Percentiles rank a stretch among this genome's conserved stretches.
Evolutionary conservation across 2,797 vertebrate species (phyloP).

Genomic region (Coccyzus lansbergi): DNA sequence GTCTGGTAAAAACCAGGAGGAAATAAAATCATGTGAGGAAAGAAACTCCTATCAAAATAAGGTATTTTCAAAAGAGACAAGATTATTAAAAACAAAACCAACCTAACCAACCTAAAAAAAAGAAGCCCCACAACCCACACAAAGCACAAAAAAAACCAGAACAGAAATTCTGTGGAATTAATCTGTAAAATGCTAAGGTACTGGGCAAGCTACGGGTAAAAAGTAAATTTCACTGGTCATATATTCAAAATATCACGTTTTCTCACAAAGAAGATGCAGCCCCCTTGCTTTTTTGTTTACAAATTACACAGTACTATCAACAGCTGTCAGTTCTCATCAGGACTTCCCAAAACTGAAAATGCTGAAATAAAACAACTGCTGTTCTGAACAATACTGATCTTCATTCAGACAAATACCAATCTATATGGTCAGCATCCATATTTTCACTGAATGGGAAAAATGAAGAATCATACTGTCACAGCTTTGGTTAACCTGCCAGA

Average conservation of each 20-base stretch:
- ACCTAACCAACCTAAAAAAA: neutral
- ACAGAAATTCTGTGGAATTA: neutral
- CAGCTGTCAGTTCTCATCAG: neutral
- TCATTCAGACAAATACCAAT: neutral
- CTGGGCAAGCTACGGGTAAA: neutral
- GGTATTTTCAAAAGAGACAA: neutral
- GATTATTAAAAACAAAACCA: neutral
- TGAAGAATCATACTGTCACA: neutral
- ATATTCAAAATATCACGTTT: neutral
- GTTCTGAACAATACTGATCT: neutral
- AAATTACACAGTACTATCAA: neutral
- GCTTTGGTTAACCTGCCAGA: neutral
- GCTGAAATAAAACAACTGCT: neutral
- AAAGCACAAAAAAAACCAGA: neutral
- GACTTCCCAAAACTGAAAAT: neutral
- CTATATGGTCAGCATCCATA: neutral
- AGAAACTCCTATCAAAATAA: neutral
- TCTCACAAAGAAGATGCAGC: neutral
- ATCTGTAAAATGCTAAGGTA: neutral
- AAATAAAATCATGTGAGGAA: neutral
- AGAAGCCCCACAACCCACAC: neutral
- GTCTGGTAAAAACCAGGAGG: neutral
- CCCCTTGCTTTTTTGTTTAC: neutral
- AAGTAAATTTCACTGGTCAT: neutral
- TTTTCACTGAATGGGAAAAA: neutral